These are phyloP conservation scores for Panulirus ornatus DNA, from an alignment of 1,140 invertebrate genomes.

Conservation along the genomic window DNA sequence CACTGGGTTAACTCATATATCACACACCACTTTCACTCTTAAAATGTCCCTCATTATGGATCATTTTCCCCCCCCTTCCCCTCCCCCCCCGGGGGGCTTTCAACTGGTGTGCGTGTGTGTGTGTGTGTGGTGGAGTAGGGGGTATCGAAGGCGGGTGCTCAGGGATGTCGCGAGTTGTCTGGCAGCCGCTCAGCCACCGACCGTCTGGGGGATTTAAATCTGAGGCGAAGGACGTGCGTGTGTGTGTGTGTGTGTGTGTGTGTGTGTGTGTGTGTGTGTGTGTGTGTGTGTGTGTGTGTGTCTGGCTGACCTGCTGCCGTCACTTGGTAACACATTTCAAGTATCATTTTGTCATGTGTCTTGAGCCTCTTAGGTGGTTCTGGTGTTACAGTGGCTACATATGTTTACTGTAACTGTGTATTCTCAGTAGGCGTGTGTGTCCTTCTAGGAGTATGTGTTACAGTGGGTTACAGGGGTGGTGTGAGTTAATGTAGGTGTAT, in stretches of 20 bases:
- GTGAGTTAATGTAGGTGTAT: background rate
- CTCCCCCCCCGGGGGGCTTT: too few relatives aligned
- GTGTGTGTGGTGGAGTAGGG: background rate
- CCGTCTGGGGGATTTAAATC: background rate
- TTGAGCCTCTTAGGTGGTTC: too few relatives aligned
- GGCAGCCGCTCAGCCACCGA: background rate
- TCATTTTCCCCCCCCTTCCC: background rate
- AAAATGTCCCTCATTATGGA: background rate
- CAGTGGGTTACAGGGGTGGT: background rate
- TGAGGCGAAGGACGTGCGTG: too few relatives aligned
- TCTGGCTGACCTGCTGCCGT: background rate
- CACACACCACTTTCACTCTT: conserved; percentile 1
- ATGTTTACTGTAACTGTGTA: background rate
- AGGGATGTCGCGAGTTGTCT: background rate
- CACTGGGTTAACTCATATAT: background rate
- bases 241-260: conserved; percentile 20
- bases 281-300: conserved; percentile 37
- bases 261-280: conserved; percentile 36
- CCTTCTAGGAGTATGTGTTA: background rate
- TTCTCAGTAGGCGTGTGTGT: background rate
- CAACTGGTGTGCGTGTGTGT: background rate
- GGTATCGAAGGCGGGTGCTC: background rate
- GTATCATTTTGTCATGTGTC: too few relatives aligned
- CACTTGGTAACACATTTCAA: too few relatives aligned
- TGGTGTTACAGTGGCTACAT: too few relatives aligned